Conservation (phyloP, 2,797 vertebrate species). For the Diplodus puntazzo region DNA sequence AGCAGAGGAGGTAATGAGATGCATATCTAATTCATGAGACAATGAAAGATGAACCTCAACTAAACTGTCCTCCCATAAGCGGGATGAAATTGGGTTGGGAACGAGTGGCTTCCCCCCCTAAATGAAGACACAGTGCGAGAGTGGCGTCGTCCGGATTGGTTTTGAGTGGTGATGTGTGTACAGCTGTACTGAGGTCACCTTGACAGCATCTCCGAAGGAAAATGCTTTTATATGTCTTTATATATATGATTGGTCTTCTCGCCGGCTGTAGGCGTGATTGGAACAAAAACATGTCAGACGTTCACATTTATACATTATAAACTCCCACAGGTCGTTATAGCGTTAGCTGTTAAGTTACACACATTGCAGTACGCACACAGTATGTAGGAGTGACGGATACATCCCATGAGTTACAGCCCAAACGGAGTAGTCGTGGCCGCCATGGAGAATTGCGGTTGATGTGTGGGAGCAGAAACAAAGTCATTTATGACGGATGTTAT, state of each 20-base stretch:
- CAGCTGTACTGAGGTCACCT: slow-evolving; percentile 33
- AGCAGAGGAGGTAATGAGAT: slow-evolving; percentile 58
- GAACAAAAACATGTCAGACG: slow-evolving; percentile 29
- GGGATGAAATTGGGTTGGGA: slow-evolving; percentile 23
- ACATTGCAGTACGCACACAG: background rate
- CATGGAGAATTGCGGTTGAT: slow-evolving; percentile 9
- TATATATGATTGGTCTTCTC: slow-evolving; percentile 13
- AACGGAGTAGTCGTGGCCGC: slow-evolving; percentile 18
- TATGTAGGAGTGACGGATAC: slow-evolving; percentile 20
- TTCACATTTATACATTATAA: slow-evolving; percentile 24
- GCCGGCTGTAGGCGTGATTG: slow-evolving; percentile 9
- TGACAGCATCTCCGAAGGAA: slow-evolving; percentile 19
- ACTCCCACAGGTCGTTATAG: slow-evolving; percentile 1
- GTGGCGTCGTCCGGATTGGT: slow-evolving; percentile 6
- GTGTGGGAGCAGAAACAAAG: slow-evolving; percentile 17
- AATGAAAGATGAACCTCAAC: slow-evolving; percentile 44
- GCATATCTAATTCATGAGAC: slow-evolving; percentile 68
- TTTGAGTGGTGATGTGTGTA: background rate
- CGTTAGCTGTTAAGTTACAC: background rate
- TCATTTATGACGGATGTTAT: slow-evolving; percentile 31
- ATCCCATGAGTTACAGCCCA: slow-evolving; percentile 15
- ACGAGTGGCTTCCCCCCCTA: background rate
- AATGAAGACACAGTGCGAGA: slow-evolving; percentile 16
- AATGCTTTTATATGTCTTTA: slow-evolving; percentile 14
- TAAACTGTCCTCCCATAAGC: slow-evolving; percentile 20